These are phyloP conservation scores for Anguilla japonica DNA, from an alignment of 2,113 vertebrate genomes.

Conservation along the genomic window DNA sequence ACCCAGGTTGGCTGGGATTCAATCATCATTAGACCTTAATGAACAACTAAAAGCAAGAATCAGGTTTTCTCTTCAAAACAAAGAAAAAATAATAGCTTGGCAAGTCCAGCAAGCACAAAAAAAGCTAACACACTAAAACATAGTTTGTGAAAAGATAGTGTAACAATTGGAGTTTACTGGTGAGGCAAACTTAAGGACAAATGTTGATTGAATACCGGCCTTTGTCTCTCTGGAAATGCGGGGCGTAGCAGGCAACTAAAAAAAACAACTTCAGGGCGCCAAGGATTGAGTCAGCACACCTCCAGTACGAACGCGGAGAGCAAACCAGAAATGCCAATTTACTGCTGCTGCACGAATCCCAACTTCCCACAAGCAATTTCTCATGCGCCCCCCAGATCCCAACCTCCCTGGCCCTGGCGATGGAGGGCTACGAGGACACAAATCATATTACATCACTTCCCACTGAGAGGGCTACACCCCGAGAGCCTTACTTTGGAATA, in stretches of 20 bases:
- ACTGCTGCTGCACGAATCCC: not conserved
- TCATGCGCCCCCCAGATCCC: not conserved
- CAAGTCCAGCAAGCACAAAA: too few relatives aligned
- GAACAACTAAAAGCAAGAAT: too few relatives aligned
- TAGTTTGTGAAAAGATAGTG: too few relatives aligned
- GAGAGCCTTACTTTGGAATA: not conserved
- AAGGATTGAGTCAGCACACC: not conserved
- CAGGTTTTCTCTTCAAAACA: too few relatives aligned
- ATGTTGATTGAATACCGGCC: too few relatives aligned
- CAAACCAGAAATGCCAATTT: not conserved
- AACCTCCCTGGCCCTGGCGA: not conserved
- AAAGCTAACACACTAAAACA: too few relatives aligned
- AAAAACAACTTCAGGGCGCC: conserved; percentile 27
- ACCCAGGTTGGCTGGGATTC: not conserved
- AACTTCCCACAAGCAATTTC: not conserved
- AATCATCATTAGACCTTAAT: too few relatives aligned
- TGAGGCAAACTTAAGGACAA: too few relatives aligned
- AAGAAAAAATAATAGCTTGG: too few relatives aligned
- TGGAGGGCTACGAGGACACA: not conserved
- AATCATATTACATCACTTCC: not conserved
- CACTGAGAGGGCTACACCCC: not conserved
- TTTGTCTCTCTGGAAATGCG: too few relatives aligned
- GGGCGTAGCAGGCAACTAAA: not conserved
- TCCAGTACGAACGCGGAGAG: not conserved
- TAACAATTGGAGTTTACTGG: too few relatives aligned